Evolutionary conservation across 2,113 vertebrate genomes (phyloP), one percentile per base, ranked within the genome.

Genomic region (Arothron firmamentum): DNA sequence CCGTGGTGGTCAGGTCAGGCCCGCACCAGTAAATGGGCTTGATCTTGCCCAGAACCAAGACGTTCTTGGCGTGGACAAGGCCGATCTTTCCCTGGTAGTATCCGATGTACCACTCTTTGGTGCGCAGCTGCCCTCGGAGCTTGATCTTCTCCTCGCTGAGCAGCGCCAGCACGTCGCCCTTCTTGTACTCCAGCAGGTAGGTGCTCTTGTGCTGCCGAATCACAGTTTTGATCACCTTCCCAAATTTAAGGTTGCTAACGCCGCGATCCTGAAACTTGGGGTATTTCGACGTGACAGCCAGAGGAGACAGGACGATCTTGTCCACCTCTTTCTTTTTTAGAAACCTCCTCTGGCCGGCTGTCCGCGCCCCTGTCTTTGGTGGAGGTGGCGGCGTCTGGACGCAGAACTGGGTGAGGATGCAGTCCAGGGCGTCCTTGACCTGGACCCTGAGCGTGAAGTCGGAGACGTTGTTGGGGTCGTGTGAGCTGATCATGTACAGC

Each of bases 71-170:
- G 3, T 99, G 97, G 55, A 99, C 93, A 0, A 99, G 92, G 13
- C 96, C 97, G 0, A 94, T 71, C 74, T 90, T 94, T 1, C 97
- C 96, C 80, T 97, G 95, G 83, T 96, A 95, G 82, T 93, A 99
- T 60, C 94, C 97, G 1, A 96, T 95, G 71, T 97, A 98, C 97
- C 97, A 99, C 83, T 99, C 96, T 81, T 99, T 98, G 72, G 94
- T 97, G 90, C 97, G 93, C 53, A 98, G 87, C 59, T 98, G 95
- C 5, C 97, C 97, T 78, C 92, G 92, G 5, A 99, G 82, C 66
- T 91, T 92, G 82, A 99, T 91, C 71, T 94, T 96, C 83, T 99
- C 97, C 82, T 98, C 96, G 17, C 94, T 97, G 17, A 99, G 92
- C 77, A 99, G 82, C 3, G 94, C 97, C 0, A 99, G 74, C 6